These are phyloP conservation scores for Ophonus ardosiacus DNA, from an alignment of 2,888 invertebrate genomes.

Conservation along the genomic window DNA sequence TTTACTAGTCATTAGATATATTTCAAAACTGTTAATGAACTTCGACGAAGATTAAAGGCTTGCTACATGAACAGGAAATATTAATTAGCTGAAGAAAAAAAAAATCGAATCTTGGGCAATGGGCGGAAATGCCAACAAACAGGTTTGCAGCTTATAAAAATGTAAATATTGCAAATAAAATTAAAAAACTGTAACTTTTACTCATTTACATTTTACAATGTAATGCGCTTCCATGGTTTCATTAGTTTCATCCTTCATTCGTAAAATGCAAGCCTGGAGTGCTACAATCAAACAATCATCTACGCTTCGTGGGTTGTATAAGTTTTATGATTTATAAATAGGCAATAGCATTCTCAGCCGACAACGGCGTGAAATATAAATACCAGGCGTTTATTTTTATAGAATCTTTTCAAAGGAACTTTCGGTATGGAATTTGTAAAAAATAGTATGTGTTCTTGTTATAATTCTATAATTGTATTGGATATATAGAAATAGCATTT, in stretches of 20 bases:
- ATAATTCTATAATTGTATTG: too few relatives aligned
- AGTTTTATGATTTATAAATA: not conserved
- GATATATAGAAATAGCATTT: too few relatives aligned
- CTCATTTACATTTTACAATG: not conserved
- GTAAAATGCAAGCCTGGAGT: not conserved
- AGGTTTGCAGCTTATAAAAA: not conserved
- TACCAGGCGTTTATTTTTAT: too few relatives aligned
- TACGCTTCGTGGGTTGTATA: not conserved
- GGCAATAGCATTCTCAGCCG: too few relatives aligned
- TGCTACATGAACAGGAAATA: constrained; percentile 11
- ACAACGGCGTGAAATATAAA: too few relatives aligned
- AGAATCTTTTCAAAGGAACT: too few relatives aligned
- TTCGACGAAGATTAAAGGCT: constrained; percentile 6
- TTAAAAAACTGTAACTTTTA: constrained; percentile 17
- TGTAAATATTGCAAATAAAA: constrained; percentile 11
- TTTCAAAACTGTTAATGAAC: constrained; percentile 14
- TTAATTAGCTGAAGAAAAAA: constrained; percentile 16
- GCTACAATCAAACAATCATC: not conserved
- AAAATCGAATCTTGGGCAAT: constrained; percentile 15
- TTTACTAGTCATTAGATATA: not conserved
- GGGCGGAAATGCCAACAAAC: constrained; percentile 30
- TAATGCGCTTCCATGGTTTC: not conserved
- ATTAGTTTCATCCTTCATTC: not conserved
- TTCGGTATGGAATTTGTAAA: too few relatives aligned
- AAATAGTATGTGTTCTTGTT: too few relatives aligned